phyloP scores from a whole-genome alignment of 2,888 invertebrate genomes.

The Junonia oenone region DNA sequence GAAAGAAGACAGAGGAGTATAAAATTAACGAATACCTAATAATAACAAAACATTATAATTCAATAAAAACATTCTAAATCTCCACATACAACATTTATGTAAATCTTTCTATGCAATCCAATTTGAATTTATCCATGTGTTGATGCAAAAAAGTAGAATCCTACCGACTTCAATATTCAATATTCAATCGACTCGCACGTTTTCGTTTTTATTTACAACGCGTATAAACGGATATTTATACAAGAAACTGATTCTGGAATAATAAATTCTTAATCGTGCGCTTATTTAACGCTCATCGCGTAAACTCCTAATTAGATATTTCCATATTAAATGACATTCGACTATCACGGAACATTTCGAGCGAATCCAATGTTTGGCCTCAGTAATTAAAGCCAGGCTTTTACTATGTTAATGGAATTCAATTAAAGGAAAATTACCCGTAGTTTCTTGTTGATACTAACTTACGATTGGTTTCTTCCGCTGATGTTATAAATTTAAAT shows the following conservation, averaged over 20 bases:
- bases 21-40: too few relatives aligned
- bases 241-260: neutral
- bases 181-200: neutral
- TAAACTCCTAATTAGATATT: slow-evolving; percentile 39
- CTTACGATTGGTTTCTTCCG: slow-evolving; percentile 51
- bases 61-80: too few relatives aligned
- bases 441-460: slow-evolving; percentile 51
- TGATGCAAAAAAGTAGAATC: neutral
- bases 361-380: slow-evolving; percentile 43
- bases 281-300: slow-evolving; percentile 4
- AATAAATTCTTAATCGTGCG: neutral
- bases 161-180: neutral
- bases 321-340: slow-evolving; percentile 45
- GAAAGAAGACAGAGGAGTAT: too few relatives aligned
- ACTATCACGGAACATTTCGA: slow-evolving; percentile 43
- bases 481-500: slow-evolving; percentile 47
- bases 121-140: neutral
- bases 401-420: slow-evolving; percentile 66
- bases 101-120: too few relatives aligned
- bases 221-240: neutral
- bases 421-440: slow-evolving; percentile 65
- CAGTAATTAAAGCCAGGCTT: slow-evolving; percentile 63
- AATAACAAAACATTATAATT: too few relatives aligned
- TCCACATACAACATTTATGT: too few relatives aligned
- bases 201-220: neutral